Evolutionary conservation across 2,113 vertebrate genomes (phyloP).

Genomic region (Rhodinocichla rosea): DNA sequence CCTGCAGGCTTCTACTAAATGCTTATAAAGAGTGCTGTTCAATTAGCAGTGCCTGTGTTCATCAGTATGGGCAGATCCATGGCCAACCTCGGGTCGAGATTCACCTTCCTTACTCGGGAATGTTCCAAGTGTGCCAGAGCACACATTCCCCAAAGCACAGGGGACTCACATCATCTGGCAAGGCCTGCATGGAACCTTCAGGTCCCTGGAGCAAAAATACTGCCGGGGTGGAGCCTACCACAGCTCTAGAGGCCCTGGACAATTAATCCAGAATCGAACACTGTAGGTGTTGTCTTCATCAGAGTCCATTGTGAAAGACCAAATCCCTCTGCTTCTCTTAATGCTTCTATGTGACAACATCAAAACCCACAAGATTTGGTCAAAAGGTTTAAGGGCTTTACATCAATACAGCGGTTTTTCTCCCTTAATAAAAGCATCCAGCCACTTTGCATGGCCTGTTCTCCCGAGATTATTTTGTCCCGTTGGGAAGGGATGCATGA

Average conservation of each 20-base stretch:
- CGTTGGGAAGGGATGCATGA: rapidly evolving
- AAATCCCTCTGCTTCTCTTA: background rate
- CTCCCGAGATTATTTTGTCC: background rate
- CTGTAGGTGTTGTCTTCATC: background rate
- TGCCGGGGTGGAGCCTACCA: background rate
- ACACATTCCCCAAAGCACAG: background rate
- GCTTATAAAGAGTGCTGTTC: background rate
- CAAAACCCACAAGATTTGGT: background rate
- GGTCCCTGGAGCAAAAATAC: background rate
- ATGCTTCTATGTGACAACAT: background rate
- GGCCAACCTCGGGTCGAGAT: rapidly evolving
- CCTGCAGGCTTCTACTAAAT: background rate
- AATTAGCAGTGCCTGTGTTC: background rate
- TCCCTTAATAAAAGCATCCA: background rate
- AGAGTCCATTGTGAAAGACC: background rate
- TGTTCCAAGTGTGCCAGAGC: background rate
- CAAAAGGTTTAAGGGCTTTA: background rate
- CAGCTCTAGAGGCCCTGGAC: background rate
- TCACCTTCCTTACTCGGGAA: background rate
- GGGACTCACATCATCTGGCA: background rate
- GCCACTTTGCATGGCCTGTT: rapidly evolving
- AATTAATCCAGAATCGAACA: background rate
- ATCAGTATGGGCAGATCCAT: background rate
- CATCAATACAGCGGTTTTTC: background rate
- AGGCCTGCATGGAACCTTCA: background rate